Conservation (phyloP, 2,113 vertebrate species). For the Pao palembangensis region DNA sequence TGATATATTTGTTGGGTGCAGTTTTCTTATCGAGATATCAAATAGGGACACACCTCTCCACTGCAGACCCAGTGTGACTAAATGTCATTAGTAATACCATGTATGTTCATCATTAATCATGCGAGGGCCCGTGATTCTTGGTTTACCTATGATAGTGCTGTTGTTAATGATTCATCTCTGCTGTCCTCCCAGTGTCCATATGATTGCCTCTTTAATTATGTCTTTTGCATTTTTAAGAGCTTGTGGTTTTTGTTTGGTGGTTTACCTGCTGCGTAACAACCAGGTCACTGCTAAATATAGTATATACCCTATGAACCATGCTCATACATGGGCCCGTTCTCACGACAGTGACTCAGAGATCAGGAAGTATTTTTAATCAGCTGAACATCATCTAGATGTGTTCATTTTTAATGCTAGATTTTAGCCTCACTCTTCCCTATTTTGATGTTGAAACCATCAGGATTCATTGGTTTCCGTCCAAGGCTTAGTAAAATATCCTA, state of each 20-base stretch:
- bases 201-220: not conserved
- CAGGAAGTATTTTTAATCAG: slow-evolving; percentile 44
- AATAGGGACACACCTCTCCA: too few relatives aligned
- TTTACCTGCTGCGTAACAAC: slow-evolving; percentile 14
- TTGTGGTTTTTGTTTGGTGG: slow-evolving; percentile 26
- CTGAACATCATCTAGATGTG: not conserved
- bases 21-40: too few relatives aligned
- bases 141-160: too few relatives aligned
- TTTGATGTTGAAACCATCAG: too few relatives aligned
- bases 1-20: too few relatives aligned
- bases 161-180: slow-evolving; percentile 9
- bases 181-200: not conserved
- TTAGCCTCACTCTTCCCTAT: too few relatives aligned
- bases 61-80: too few relatives aligned
- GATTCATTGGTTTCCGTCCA: too few relatives aligned
- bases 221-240: slow-evolving; percentile 1
- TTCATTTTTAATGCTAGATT: not conserved
- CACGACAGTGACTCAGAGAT: slow-evolving; percentile 49
- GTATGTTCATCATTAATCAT: too few relatives aligned
- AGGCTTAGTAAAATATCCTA: too few relatives aligned
- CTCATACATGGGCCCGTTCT: slow-evolving; percentile 5
- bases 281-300: slow-evolving; percentile 42
- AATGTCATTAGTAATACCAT: too few relatives aligned
- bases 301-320: slow-evolving; percentile 28
- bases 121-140: too few relatives aligned